These are phyloP conservation scores for Euthynnus affinis DNA, from an alignment of 2,797 vertebrate genomes.

Conservation along the genomic window DNA sequence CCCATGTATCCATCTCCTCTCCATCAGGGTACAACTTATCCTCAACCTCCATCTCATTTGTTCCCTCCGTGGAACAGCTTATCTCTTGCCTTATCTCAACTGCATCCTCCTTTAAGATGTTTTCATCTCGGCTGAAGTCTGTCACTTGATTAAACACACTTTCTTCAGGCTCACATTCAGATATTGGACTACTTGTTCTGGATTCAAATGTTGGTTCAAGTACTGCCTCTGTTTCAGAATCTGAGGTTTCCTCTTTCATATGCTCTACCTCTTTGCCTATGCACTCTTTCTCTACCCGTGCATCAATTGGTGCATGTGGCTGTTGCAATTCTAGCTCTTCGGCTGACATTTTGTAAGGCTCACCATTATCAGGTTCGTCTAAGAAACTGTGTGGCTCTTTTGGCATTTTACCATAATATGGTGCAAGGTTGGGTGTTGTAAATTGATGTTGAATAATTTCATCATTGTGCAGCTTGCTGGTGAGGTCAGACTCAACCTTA, in stretches of 20 bases:
- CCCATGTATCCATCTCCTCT: constrained; percentile 81
- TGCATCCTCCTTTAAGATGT: constrained; percentile 27
- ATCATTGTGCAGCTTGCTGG: constrained; percentile 3
- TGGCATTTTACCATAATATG: neutral
- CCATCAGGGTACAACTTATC: constrained; percentile 79
- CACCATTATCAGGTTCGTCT: constrained; percentile 53
- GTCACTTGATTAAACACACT: constrained; percentile 25
- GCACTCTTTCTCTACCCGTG: constrained; percentile 35
- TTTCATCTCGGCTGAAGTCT: constrained; percentile 32
- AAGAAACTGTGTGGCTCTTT: constrained; percentile 36
- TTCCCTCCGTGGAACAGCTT: neutral
- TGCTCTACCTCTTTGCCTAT: constrained; percentile 3
- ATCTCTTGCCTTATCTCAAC: constrained; percentile 23
- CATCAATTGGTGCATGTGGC: constrained; percentile 15
- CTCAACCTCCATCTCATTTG: constrained; percentile 36
- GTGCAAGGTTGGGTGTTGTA: constrained; percentile 1
- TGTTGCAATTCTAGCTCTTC: constrained; percentile 51
- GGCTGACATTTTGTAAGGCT: constrained; percentile 38
- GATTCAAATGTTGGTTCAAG: constrained; percentile 58
- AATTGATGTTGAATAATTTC: constrained; percentile 24
- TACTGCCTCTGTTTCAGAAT: constrained; percentile 64
- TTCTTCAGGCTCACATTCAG: constrained; percentile 55
- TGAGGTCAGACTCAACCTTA: constrained; percentile 49
- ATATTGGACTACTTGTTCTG: constrained; percentile 51
- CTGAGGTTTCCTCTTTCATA: constrained; percentile 58